These are phyloP conservation scores for Zosterops pallidus DNA, from an alignment of 2,113 vertebrate species.

Conservation along the genomic window DNA sequence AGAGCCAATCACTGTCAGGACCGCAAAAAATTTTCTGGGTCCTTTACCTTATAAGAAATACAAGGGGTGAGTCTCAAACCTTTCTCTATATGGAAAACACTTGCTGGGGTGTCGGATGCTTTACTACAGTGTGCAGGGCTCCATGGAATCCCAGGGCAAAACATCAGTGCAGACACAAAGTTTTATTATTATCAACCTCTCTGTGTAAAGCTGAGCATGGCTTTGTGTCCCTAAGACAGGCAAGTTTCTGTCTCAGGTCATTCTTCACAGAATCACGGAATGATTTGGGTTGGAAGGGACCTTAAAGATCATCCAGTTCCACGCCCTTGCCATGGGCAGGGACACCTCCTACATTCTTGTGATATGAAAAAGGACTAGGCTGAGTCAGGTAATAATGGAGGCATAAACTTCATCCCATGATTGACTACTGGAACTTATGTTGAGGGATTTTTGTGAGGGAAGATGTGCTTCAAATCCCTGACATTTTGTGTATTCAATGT, in stretches of 20 bases:
- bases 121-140: not conserved
- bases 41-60: too few species aligned
- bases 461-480: not conserved
- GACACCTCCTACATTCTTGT: accelerated
- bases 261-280: not conserved
- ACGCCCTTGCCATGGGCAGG: not conserved
- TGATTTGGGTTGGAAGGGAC: not conserved
- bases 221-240: not conserved
- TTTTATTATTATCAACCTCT: not conserved
- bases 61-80: too few species aligned
- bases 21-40: too few species aligned
- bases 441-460: not conserved
- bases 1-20: too few species aligned
- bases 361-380: not conserved
- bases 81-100: too few species aligned
- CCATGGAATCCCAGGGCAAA: not conserved
- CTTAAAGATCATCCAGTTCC: not conserved
- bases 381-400: not conserved
- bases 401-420: not conserved
- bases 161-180: not conserved
- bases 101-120: too few species aligned
- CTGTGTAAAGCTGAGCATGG: not conserved
- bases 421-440: accelerated
- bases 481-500: accelerated
- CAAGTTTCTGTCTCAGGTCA: not conserved